These are phyloP conservation scores for Embidobia sp. DNA, from an alignment of 2,888 invertebrate species.

Conservation along the genomic window DNA sequence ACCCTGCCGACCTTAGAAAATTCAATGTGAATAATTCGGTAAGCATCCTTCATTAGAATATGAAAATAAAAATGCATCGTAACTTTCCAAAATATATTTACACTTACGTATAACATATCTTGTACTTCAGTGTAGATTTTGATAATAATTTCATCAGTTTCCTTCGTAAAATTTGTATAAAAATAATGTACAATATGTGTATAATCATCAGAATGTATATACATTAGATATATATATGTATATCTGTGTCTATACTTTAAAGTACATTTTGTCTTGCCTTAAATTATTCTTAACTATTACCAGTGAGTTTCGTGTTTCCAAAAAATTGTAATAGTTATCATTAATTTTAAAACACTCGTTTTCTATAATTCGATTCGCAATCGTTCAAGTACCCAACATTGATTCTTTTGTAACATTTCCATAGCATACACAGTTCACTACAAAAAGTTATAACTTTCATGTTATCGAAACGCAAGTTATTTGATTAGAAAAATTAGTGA, in stretches of 20 bases:
- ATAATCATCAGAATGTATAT: slow-evolving; percentile 67
- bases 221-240: slow-evolving; percentile 12
- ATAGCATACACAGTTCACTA: too few relatives aligned
- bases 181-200: slow-evolving; percentile 75
- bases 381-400: too few relatives aligned
- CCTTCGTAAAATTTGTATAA: slow-evolving; percentile 75
- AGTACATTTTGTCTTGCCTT: slow-evolving; percentile 2
- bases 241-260: not conserved
- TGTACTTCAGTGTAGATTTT: slow-evolving; percentile 37
- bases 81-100: slow-evolving; percentile 68
- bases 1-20: slow-evolving; percentile 44
- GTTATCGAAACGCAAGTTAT: too few relatives aligned
- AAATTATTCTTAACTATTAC: too few relatives aligned
- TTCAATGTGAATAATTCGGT: slow-evolving; percentile 40
- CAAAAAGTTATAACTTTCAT: too few relatives aligned
- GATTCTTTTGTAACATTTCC: too few relatives aligned
- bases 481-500: too few relatives aligned
- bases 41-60: slow-evolving; percentile 34
- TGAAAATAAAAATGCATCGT: slow-evolving; percentile 42
- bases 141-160: slow-evolving; percentile 36
- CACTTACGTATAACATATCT: slow-evolving; percentile 42
- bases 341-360: too few relatives aligned
- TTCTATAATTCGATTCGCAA: too few relatives aligned
- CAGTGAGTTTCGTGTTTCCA: too few relatives aligned
- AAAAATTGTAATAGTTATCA: too few relatives aligned